Evolutionary conservation across 1,140 invertebrate species (phyloP).

Genomic region (Drosophila nigrodunni): DNA sequence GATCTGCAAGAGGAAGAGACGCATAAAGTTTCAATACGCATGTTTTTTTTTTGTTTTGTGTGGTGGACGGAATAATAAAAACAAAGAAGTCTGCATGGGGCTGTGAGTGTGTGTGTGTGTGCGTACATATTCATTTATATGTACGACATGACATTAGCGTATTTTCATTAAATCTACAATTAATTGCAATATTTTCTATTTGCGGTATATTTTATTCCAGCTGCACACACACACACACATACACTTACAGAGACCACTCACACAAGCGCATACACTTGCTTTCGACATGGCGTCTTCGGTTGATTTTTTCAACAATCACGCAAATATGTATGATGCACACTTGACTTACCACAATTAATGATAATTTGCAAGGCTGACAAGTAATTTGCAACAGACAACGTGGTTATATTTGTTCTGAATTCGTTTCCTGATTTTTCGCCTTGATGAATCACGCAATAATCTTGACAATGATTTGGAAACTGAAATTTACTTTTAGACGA

Average conservation of each 20-base stretch:
- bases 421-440: background rate
- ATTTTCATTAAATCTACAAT: no score
- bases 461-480: background rate
- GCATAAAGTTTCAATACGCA: background rate
- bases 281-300: constrained; percentile 12
- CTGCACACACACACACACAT: background rate
- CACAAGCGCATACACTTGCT: background rate
- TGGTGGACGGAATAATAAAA: background rate
- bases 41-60: no score
- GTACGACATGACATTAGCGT: background rate
- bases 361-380: constrained; percentile 3
- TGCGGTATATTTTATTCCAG: background rate
- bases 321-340: constrained; percentile 2
- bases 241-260: background rate
- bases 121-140: background rate
- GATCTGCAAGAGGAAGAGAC: constrained; percentile 49
- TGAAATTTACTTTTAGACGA: constrained; percentile 5
- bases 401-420: background rate
- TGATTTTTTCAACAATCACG: constrained; percentile 1
- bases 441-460: constrained; percentile 16
- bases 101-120: no score
- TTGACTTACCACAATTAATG: constrained; percentile 18
- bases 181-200: no score
- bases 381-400: background rate
- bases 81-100: background rate